Base-by-base conservation (phyloP, 2,888 invertebrate species). In the Cryptops parisi region DNA sequence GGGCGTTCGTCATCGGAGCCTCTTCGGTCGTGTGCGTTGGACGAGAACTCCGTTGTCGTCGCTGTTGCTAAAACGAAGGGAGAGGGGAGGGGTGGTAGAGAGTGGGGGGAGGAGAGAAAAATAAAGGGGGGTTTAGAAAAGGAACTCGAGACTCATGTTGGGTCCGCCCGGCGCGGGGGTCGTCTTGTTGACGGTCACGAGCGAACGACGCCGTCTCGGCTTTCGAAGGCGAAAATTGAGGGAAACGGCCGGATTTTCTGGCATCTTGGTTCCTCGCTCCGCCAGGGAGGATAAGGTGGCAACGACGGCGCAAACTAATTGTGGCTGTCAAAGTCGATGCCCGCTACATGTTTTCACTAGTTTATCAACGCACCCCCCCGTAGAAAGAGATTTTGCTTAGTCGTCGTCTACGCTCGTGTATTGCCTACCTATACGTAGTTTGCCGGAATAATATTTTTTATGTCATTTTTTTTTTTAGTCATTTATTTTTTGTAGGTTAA, bases 211-310 rank as follows among this genome's bases (percentile, higher is more conserved):
- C 38, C 38, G 33, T 27, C 33, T 38, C 38, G 33, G 33, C 38
- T 38, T 48, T 33, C 38, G 9, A 6, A 9, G 21, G 33, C 23
- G 21, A 48, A 48, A 48, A 48, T 48, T 48, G 48, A 33, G 27
- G 38, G 48, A 48, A 48, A 48, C 48, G 48, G 48, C 48, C 33
- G 48, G 48, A 48, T 48, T 48, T 48, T 48, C 48, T 48, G 48
- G 48, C 48, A 38, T 48, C 38, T 48, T 48, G 48, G 48, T 23
- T 48, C 38, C 48, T 38, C 3, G n/a, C 3, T 26, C 48, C 48
- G 48, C 48, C 22, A 12, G 48, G 48, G 48, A 48, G 48, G 48
- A 48, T 48, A 21, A 33, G 17, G 38, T 48, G 48, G 38, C 48
- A 15, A 23, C 27, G 38, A 23, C 23, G 21, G 38, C 19, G 48